Evolutionary conservation across 2,888 invertebrate genomes (phyloP), one percentile per base, ranked within the genome.

Genomic region (Melanostoma mellinum): DNA sequence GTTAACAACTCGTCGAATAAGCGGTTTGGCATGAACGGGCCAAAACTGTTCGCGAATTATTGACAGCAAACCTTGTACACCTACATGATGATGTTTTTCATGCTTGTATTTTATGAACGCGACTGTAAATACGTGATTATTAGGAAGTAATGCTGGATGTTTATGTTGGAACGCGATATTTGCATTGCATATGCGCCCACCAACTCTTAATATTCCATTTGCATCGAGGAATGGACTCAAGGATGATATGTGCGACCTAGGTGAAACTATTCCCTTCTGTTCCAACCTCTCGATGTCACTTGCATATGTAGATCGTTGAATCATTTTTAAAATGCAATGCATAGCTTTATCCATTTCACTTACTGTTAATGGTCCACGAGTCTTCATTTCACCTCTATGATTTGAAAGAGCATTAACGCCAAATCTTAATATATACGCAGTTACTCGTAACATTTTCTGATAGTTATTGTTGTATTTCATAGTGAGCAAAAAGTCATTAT

Each of bases 21-120:
- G 35, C n/a, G 35, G 10, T 4, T 48, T 61, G 30, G 46, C 61
- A 48, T 61, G 61, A 48, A 65, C 40, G 3, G 50, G 50, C 63
- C 38, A 65, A 50, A 35, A 65, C 4, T 48, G 30, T 48, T 63
- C 36, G 3, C 61, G 60, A 9, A 60, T 61, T 35, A 46, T 61
- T 61, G 6, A 10, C 32, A 46, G 6, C 4, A 60, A 4, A 6
- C 60, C 60, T 44, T 61, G 61, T 8, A 35, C 46, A 40, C 61
- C 33, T 2, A 61, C 3, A 30, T 60, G 60, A 5, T 42, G 30
- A 44, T 42, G 6, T 44, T 60, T 60, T 42, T 44, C 44, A 42
- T 5, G 44, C 8, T 30, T 8, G 8, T 60, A 3, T 42, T 48
- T 33, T 5, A 61, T n/a, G 6, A 61, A 61, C 3, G n/a, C 33